Evolutionary conservation across 2,888 invertebrate genomes (phyloP).

Genomic region (Diaperis boleti): DNA sequence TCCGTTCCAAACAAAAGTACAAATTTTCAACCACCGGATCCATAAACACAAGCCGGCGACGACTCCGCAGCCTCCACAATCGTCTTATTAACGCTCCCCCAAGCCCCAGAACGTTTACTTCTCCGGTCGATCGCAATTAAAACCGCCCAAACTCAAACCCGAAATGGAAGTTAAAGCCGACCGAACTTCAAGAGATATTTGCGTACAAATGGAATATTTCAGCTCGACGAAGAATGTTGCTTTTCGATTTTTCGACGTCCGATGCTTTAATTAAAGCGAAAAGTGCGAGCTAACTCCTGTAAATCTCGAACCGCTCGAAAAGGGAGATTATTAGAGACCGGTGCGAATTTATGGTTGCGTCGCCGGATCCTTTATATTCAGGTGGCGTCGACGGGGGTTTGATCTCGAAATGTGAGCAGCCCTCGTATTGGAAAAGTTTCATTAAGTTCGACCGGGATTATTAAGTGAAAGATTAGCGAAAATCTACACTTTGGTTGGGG

Average conservation of each 20-base stretch:
- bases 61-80: constrained; percentile 1
- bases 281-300: constrained; percentile 10
- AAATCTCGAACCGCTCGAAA: constrained; percentile 12
- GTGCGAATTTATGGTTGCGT: constrained; percentile 18
- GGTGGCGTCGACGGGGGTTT: constrained; percentile 9
- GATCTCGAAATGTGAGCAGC: constrained; percentile 19
- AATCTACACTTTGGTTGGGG: no score
- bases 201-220: constrained; percentile 49
- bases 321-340: constrained; percentile 10
- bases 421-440: constrained; percentile 35
- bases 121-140: constrained; percentile 40
- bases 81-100: constrained; percentile 2
- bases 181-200: constrained; percentile 44
- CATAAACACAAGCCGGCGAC: neutral
- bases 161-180: constrained; percentile 33
- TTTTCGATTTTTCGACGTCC: constrained; percentile 15
- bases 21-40: neutral
- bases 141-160: constrained; percentile 45
- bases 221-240: constrained; percentile 10
- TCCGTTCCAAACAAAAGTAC: neutral
- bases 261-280: constrained; percentile 30
- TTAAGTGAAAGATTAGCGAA: no score
- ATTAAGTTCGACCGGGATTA: constrained; percentile 23
- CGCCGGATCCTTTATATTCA: constrained; percentile 31
- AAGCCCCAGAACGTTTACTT: constrained; percentile 3